Evolutionary conservation across 2,113 vertebrate species (phyloP), one percentile per base, ranked within the genome.

Genomic region (Peromyscus leucopus): DNA sequence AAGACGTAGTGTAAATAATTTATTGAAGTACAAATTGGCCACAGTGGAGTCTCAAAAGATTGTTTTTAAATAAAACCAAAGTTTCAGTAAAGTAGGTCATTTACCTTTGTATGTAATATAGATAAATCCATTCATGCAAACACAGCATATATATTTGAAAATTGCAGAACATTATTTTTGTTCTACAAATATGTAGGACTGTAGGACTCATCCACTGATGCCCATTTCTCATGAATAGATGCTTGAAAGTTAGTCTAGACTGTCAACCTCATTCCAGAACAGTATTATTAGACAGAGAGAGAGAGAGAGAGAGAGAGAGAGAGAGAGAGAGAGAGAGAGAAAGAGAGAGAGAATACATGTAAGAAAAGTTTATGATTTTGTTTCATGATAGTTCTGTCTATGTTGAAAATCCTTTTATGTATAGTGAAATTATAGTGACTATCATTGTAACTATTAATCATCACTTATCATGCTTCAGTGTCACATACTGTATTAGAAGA

Each of bases 61-160:
- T 80, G 42, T 69, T 94, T 96, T 71, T 31, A 92, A 93, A 11
- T 67, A 65, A 94, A 78, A 74, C 1, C 0, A 80, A 74, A 83
- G 13, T 87, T 94, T 95, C 39, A 57, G 10, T 42, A 86, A 92
- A 89, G 63, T 76, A 79, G 65, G 6, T 79, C 5, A 95, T 75
- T 91, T 91, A 9, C 17, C 42, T 59, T 82, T 36, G 31, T 91
- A 74, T 0, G 0, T 85, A 86, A 92, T 67, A 76, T 21, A 79
- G 36, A 39, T 55, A 90, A 57, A 89, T 48, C 2, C 3, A 72
- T 82, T 48, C 12, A n/a, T 87, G 5, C 1, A 74, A 15, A 48
- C 1, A 71, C 28, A 91, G 75, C 17, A 76, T 61, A 92, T 74
- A 82, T 89, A 76, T 28, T 93, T 88, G 10, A 95, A 89, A 90